Evolutionary conservation across 2,888 invertebrate genomes (phyloP).

Genomic region (Mermis nigrescens): DNA sequence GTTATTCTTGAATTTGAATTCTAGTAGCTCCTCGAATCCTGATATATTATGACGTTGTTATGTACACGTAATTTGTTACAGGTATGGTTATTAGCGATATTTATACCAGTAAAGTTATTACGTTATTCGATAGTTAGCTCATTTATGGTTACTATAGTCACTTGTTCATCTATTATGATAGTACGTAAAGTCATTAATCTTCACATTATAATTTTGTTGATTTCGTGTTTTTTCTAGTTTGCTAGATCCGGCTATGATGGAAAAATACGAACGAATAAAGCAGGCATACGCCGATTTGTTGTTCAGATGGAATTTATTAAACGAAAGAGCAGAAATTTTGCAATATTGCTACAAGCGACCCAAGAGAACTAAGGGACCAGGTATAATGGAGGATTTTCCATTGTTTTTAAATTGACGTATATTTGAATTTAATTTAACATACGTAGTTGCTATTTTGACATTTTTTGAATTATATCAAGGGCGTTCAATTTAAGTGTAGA

Average conservation of each 20-base stretch:
- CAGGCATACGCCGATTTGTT: constrained; percentile 69
- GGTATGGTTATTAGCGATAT: too few species aligned
- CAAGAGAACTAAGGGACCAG: neutral
- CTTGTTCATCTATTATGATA: too few species aligned
- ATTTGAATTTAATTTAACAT: neutral
- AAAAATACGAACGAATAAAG: constrained; percentile 61
- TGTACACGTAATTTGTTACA: too few species aligned
- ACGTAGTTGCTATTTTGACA: neutral
- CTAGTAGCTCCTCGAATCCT: too few species aligned
- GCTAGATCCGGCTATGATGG: constrained; percentile 38
- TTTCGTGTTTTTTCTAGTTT: constrained; percentile 30
- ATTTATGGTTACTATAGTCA: too few species aligned
- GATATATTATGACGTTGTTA: too few species aligned
- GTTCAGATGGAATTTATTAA: constrained; percentile 60
- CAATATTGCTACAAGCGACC: neutral
- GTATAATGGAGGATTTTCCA: neutral
- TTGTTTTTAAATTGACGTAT: neutral
- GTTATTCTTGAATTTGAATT: too few species aligned
- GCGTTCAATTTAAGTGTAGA: too few species aligned
- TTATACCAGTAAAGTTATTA: too few species aligned
- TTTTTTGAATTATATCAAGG: neutral
- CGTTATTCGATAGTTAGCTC: too few species aligned
- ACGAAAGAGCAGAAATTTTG: constrained; percentile 45
- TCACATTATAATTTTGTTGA: too few species aligned
- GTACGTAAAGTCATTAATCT: too few species aligned